Evolutionary conservation across 2,113 vertebrate genomes (phyloP), one percentile per base, ranked within the genome.

Genomic region (Seriola rivoliana): DNA sequence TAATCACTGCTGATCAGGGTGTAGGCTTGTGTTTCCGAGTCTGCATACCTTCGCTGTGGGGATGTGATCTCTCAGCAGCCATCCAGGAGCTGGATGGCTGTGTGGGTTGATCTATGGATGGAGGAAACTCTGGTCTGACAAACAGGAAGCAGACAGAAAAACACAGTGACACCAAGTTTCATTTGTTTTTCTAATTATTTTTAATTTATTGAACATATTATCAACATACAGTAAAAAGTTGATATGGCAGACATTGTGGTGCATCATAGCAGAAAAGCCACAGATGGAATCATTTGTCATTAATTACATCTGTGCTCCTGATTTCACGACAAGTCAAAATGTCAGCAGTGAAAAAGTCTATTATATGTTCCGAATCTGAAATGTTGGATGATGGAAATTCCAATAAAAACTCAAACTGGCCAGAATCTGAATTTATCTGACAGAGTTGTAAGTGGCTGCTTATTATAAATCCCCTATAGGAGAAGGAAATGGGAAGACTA

Each of bases 11-110:
- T 68, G 82, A 75, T 82, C 60, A 48, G 74, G 75, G 40, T 19
- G 76, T 46, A n/a, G 69, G 75, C 21, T 82, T 55, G 65, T 75
- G 70, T 85, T 86, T 86, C 89, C 46, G 25, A 46, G 42, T 60
- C 48, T 55, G 73, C 82, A 82, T 87, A 82, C 80, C 74, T 82
- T 70, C 4, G 8, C 71, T 63, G 80, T 25, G 64, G 64, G 71
- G 76, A 74, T 29, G 73, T 16, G 68, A 67, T 66, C 59, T 68
- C 58, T 73, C 62, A 44, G 59, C 52, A 65, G 69, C 59, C 71
- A 32, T 57, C 21, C 44, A 36, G 63, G 82, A 80, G 16, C 52
- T 46, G 74, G 29, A 29, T 5, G 57, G 13, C 73, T 71, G 60
- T 10, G 78, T 73, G 83, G 85, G 85, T 23, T 66, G 48, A 78